Evolutionary conservation across 2,113 vertebrate species (phyloP), one percentile per base, ranked within the genome.

Genomic region (Psilopogon haemacephalus): DNA sequence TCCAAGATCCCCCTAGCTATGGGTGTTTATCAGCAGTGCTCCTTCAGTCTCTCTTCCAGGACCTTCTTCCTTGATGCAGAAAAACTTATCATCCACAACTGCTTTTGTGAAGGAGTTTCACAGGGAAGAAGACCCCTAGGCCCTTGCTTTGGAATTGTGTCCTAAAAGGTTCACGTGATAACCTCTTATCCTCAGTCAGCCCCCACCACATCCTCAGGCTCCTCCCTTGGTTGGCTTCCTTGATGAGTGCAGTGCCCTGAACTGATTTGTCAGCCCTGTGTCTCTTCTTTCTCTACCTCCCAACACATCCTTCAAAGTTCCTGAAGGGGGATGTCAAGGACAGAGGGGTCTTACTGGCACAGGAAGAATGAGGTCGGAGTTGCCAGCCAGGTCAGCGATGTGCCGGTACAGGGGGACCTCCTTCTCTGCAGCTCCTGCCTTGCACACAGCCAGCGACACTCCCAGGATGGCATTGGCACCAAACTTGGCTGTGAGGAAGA

Each of bases 381-480:
- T 99, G 93, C 99, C 98, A 0, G 99, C 99, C 93, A 99, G 97
- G 94, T 99, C 98, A 89, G 99, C 99, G 16, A 99, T 99, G 95
- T 99, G 99, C 58, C 98, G 98, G 86, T 99, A 99, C 30, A 99
- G 95, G 23, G 98, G 98, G 83, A 99, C 96, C 11, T 98, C 98
- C 90, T 98, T 98, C 97, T 99, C 98, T 1, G 98, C 97, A 23
- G 99, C 98, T 38, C 98, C 99, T 1, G 99, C 98, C 97, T 99
- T 99, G 96, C 99, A 99, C 89, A 98, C 97, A 0, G 99, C 98
- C 97, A 99, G 95, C 0, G 98, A 99, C 50, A 99, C 98, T 82
- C 99, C 99, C 79, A 99, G 98, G 97, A 99, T 99, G 68, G 98
- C 98, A 21, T 99, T 99, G 95, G 98, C 98, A 5, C 99, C 99